Evolutionary conservation across 2,113 vertebrate species (phyloP), one percentile per base, ranked within the genome.

Genomic region (Erinaceus europaeus): DNA sequence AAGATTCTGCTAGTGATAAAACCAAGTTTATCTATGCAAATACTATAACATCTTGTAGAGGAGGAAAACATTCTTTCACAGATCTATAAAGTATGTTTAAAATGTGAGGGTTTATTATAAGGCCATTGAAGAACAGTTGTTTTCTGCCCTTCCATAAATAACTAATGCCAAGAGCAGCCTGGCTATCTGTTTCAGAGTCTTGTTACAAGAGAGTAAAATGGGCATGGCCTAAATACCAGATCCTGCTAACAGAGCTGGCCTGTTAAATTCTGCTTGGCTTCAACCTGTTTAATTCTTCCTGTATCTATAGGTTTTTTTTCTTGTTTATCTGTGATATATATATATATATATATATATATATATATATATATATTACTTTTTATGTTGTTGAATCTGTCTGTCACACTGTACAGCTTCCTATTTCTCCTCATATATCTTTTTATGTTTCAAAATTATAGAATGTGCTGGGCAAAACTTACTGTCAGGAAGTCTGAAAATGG

Each of bases 121-220:
- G 78, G 77, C 86, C 91, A 81, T 15, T 84, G 84, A 93, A 84
- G 89, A 95, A 90, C 81, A 89, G 94, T 91, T 93, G 91, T 84
- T 94, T 94, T 94, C 89, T 90, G 81, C 68, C 69, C 42, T 91
- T 88, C 92, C 89, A 95, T 95, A 93, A 95, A 95, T 95, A 94
- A 94, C 88, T 91, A 94, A 95, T 95, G 90, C 50, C 87, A 93
- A 78, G 84, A 90, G 68, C 71, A 79, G 88, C 44, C 50, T 83
- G 79, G 89, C 91, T 95, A 95, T 95, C 93, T 84, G 50, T 94
- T 94, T 93, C 92, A 42, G 91, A 44, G 93, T 95, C 91, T 89
- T 84, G 82, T 92, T 94, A 91, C 93, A 91, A 32, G 65, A 81
- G 32, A 84, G 64, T 67, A 71, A 90, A 81, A 64, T 27, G 40